Percentiles rank a stretch among this genome's conserved stretches.
Conservation (phyloP, 2,797 vertebrate species). For the Glyptemys insculpta region DNA sequence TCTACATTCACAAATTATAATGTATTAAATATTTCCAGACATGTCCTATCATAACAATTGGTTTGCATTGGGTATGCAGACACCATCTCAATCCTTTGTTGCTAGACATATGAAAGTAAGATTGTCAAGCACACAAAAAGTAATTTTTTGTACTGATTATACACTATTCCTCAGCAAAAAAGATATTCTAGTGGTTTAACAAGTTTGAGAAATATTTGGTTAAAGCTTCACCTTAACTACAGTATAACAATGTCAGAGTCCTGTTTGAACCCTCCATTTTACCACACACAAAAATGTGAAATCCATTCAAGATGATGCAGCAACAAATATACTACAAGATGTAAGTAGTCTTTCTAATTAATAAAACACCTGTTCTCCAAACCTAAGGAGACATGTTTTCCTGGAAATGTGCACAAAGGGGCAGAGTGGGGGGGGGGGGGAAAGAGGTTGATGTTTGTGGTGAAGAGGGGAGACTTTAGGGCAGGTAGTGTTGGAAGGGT, state of each 20-base stretch:
- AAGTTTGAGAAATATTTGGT: conserved; percentile 10
- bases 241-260: neutral
- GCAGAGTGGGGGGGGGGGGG: fast-evolving
- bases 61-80: conserved; percentile 18
- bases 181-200: neutral
- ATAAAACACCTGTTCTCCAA: neutral
- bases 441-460: neutral
- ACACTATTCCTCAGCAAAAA: neutral
- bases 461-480: neutral
- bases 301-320: neutral
- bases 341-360: neutral
- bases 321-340: fast-evolving
- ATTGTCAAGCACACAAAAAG: neutral
- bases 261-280: neutral
- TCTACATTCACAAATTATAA: neutral
- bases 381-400: fast-evolving
- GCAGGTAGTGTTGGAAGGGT: neutral
- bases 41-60: neutral
- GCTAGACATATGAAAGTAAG: neutral
- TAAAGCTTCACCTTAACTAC: neutral
- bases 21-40: conserved; percentile 49
- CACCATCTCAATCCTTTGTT: neutral
- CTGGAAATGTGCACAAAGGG: neutral
- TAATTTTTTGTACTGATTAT: conserved; percentile 35
- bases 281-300: neutral